Conservation (phyloP, 2,113 vertebrate species). For the Raja brachyura region DNA sequence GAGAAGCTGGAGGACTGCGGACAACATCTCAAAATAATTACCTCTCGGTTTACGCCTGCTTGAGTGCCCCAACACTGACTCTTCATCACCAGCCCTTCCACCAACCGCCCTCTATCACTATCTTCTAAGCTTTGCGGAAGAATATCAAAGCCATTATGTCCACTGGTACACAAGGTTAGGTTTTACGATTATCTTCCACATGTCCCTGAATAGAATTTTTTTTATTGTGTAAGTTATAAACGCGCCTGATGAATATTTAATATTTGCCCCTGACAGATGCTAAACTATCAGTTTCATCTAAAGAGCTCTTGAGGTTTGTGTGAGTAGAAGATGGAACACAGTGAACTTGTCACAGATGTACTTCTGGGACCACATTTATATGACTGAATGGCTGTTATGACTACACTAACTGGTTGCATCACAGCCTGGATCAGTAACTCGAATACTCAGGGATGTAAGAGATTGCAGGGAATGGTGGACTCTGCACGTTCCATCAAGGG, state of each 20-base stretch:
- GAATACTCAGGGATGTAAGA: too few relatives aligned
- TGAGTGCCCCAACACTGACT: too few relatives aligned
- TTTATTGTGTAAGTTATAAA: not conserved
- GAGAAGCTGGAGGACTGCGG: too few relatives aligned
- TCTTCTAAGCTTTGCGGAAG: not conserved
- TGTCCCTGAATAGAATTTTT: not conserved
- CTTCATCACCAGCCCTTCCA: not conserved
- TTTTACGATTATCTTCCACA: not conserved
- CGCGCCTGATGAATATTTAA: not conserved
- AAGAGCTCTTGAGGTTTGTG: not conserved
- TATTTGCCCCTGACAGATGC: not conserved
- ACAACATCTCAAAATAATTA: too few relatives aligned
- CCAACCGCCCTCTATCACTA: not conserved
- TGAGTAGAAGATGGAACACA: not conserved
- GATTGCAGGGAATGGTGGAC: too few relatives aligned
- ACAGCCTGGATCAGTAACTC: too few relatives aligned
- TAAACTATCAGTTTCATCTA: not conserved
- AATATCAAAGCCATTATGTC: not conserved
- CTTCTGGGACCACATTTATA: not conserved
- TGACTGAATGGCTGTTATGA: not conserved
- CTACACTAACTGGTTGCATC: too few relatives aligned
- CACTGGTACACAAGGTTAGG: too few relatives aligned
- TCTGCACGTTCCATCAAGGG: too few relatives aligned
- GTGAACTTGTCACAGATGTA: not conserved
- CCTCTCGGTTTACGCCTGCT: not conserved